Base-by-base conservation (phyloP, 1,140 invertebrate genomes). In the Achroia grisella region DNA sequence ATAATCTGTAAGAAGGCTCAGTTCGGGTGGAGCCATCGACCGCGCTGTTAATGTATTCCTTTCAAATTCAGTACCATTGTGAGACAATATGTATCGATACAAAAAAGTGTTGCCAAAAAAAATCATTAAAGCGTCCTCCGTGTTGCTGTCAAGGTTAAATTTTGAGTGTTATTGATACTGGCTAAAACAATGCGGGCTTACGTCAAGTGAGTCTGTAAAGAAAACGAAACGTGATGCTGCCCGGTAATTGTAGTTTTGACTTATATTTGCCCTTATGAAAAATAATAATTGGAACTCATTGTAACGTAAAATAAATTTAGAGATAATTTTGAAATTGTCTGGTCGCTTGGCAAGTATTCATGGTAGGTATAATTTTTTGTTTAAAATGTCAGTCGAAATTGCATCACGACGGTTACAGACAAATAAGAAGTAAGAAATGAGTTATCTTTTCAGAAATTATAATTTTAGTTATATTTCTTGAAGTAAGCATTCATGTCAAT, bases 41-140 rank as follows among this genome's bases (percentile, higher is more conserved):
- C 70, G 55, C 36, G 27, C 6, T 41, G 49, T 54, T 71, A 76
- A 76, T 78, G 44, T 78, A 77, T 78, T 81, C 77, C 62, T 73
- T 78, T 66, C 61, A 73, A 81, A 72, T 62, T 62, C 59, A 62
- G 52, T 56, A 66, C 56, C 62, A 75, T 72, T 80, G 59, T 67
- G 52, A 71, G 56, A 72, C 66, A 76, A 68, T 69, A 72, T 70
- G 59, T 75, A 67, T 71, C 51, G 49, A 63, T 52, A 63, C 62
- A 78, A 81, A 78, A 23, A 81, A 75, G 54, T 62, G 52, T 45
- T 44, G 50, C 44, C 48, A 59, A 64, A 71, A 78, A 76, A 69
- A 66, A 58, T 62, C 54, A 59, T 59, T 57, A 51, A 40, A 61
- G 46, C 56, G 69, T 71, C 71, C 72, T 73, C 66, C 68, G 64